phyloP scores from a whole-genome alignment of 2,888 invertebrate species.

The Allygus modestus region DNA sequence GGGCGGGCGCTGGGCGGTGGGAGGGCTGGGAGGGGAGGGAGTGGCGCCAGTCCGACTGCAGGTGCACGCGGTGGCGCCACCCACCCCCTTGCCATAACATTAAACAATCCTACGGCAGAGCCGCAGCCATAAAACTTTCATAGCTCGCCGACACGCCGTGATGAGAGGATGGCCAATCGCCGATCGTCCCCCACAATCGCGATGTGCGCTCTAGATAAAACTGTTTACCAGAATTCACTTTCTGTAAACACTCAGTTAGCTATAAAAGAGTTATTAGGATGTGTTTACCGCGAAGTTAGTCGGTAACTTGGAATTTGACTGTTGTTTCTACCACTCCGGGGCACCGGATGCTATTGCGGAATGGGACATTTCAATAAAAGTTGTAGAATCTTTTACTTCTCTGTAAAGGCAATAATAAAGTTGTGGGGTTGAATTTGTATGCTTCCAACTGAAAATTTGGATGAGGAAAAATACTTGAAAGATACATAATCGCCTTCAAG shows the following conservation, averaged over 20 bases:
- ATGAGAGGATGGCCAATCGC: slow-evolving; percentile 18
- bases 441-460: no score
- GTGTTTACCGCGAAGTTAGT: not conserved
- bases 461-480: no score
- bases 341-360: no score
- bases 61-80: slow-evolving; percentile 22
- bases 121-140: slow-evolving; percentile 51
- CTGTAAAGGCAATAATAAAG: no score
- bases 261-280: not conserved
- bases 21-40: not conserved
- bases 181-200: not conserved
- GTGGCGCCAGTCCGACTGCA: slow-evolving; percentile 48
- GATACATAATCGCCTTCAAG: no score
- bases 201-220: slow-evolving; percentile 19
- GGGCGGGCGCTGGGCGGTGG: slow-evolving; percentile 11
- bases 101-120: slow-evolving; percentile 38
- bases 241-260: slow-evolving; percentile 17
- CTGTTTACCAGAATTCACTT: slow-evolving; percentile 49
- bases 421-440: no score
- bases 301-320: not conserved
- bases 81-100: slow-evolving; percentile 24
- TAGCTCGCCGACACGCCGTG: slow-evolving; percentile 18
- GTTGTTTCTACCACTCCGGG: no score
- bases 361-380: no score
- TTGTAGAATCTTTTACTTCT: no score